phyloP scores from a whole-genome alignment of 2,888 invertebrate genomes.

The Syrista parreyssii region DNA sequence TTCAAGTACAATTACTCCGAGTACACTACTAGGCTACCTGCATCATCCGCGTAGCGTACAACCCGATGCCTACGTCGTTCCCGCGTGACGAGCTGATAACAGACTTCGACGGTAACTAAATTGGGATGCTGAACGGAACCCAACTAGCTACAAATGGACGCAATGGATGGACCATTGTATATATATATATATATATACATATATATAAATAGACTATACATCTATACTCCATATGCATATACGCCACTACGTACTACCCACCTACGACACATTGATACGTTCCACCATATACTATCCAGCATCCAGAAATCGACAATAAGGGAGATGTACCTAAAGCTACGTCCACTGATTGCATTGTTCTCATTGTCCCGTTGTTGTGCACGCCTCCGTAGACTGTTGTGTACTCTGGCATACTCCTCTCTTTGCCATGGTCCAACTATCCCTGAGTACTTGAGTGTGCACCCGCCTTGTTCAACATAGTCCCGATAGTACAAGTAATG shows the following conservation, averaged over 20 bases:
- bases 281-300: not conserved
- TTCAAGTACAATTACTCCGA: not conserved
- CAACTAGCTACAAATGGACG: not conserved
- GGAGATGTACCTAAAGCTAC: not conserved
- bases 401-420: not conserved
- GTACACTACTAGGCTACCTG: not conserved
- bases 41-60: not conserved
- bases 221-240: not conserved
- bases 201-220: not conserved
- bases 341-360: not conserved
- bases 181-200: not conserved
- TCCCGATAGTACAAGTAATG: not conserved
- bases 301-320: conserved; percentile 7
- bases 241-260: not conserved
- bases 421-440: not conserved
- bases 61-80: not conserved
- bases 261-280: not conserved
- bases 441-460: not conserved
- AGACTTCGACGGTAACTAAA: conserved; percentile 3
- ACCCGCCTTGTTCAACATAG: not conserved
- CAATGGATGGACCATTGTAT: not conserved
- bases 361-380: not conserved
- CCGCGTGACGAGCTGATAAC: conserved; percentile 5
- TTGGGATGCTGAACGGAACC: not conserved
- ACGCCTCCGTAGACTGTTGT: not conserved